Conservation (phyloP, 2,888 invertebrate species). For the Archips crataeganus region DNA sequence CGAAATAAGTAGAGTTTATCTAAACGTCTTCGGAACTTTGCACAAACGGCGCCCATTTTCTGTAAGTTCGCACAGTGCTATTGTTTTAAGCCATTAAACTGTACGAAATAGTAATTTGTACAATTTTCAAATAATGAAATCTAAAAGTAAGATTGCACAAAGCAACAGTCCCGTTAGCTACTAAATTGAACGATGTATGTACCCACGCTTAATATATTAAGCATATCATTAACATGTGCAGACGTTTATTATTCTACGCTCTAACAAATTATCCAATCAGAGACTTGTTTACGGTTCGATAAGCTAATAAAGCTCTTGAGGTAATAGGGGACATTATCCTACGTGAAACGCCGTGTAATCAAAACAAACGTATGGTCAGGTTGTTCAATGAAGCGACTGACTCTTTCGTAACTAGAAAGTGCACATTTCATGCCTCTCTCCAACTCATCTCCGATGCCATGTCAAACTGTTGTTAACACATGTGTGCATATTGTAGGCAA, state of each 20-base stretch:
- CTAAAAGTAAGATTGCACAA: conserved; percentile 15
- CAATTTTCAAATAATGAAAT: conserved; percentile 8
- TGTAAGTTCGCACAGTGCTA: conserved; percentile 62
- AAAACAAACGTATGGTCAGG: conserved; percentile 68
- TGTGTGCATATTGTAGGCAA: conserved; percentile 30
- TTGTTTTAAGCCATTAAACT: conserved; percentile 27
- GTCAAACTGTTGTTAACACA: conserved; percentile 25
- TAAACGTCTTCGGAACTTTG: conserved; percentile 65
- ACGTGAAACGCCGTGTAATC: conserved; percentile 60
- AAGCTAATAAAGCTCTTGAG: conserved; percentile 58
- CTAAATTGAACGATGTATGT: conserved; percentile 1
- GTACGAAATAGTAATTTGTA: conserved; percentile 27
- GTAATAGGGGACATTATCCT: conserved; percentile 59
- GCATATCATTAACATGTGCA: conserved; percentile 32
- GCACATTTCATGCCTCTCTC: conserved; percentile 57
- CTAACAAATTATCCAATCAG: conserved; percentile 48
- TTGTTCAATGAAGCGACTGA: conserved; percentile 68
- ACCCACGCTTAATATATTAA: conserved; percentile 9
- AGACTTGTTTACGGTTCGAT: conserved; percentile 34
- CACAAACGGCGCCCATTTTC: conserved; percentile 63
- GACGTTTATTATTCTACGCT: conserved; percentile 25
- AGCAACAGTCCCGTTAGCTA: conserved; percentile 19
- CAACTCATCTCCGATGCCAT: conserved; percentile 44
- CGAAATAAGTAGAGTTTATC: conserved; percentile 63
- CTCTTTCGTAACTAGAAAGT: conserved; percentile 81